phyloP scores from a whole-genome alignment of 2,888 invertebrate genomes.

The Cataglyphis rosenhaueri region DNA sequence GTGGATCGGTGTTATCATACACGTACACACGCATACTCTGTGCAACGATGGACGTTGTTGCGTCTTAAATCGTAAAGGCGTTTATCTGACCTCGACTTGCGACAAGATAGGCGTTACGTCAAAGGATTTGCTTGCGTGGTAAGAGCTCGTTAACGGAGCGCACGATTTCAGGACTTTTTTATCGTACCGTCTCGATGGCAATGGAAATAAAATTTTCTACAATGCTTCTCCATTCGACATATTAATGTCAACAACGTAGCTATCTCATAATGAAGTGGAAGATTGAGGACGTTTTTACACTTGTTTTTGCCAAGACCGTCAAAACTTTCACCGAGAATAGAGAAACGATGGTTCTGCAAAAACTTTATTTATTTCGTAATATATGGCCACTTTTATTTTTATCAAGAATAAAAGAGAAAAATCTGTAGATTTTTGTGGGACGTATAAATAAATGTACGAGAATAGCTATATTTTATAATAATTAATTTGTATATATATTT shows the following conservation, averaged over 20 bases:
- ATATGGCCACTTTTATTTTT: not conserved
- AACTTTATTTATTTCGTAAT: constrained; percentile 17
- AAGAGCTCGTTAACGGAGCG: constrained; percentile 69
- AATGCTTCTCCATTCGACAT: constrained; percentile 24
- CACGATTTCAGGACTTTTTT: constrained; percentile 70
- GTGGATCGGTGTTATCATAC: not conserved
- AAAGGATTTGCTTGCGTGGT: constrained; percentile 71
- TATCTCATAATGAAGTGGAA: not conserved
- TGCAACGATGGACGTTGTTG: not conserved
- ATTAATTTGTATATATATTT: constrained; percentile 4
- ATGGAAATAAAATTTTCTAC: not conserved
- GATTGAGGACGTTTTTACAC: constrained; percentile 57
- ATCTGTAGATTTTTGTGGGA: not conserved
- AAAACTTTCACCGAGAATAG: constrained; percentile 61
- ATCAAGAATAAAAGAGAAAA: not conserved
- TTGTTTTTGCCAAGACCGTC: constrained; percentile 75
- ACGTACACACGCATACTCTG: not conserved
- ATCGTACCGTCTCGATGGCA: constrained; percentile 50
- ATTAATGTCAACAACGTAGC: constrained; percentile 68
- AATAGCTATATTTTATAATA: not conserved
- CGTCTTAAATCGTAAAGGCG: not conserved
- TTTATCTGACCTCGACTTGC: constrained; percentile 3
- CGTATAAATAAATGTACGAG: not conserved
- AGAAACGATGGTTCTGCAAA: constrained; percentile 12
- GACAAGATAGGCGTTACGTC: constrained; percentile 54